These are phyloP conservation scores for Phrynocephalus guinanensis DNA, from an alignment of 2,797 vertebrate genomes.

Conservation along the genomic window DNA sequence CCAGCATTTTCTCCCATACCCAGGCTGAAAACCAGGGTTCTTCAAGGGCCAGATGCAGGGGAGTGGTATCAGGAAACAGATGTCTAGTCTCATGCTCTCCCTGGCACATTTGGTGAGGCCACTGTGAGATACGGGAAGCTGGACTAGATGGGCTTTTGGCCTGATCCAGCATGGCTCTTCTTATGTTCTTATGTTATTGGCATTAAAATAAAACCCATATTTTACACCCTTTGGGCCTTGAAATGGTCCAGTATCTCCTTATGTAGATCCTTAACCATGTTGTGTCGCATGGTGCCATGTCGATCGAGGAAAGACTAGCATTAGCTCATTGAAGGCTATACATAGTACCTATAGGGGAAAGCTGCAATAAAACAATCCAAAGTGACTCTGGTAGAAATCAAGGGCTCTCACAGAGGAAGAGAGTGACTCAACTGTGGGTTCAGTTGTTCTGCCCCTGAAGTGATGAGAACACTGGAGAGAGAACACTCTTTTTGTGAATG, in stretches of 20 bases:
- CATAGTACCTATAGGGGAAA: background rate
- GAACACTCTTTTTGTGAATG: background rate
- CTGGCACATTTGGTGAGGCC: no score
- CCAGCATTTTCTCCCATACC: background rate
- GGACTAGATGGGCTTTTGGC: no score
- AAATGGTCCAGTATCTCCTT: background rate
- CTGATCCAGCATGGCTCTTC: no score
- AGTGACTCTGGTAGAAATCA: constrained; percentile 1
- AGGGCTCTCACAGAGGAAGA: background rate
- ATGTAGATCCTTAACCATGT: background rate
- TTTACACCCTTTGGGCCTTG: constrained; percentile 24
- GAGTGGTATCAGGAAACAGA: no score
- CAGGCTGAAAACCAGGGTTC: no score
- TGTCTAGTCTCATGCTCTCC: no score
- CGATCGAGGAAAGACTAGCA: background rate
- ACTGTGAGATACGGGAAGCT: no score
- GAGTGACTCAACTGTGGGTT: background rate
- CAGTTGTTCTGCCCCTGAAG: background rate
- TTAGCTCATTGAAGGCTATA: background rate
- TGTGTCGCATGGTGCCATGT: background rate
- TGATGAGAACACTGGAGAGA: background rate
- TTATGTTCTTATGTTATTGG: background rate
- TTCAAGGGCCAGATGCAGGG: no score
- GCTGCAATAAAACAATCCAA: background rate
- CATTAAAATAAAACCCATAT: background rate